Evolutionary conservation across 2,888 invertebrate genomes (phyloP).

Genomic region (Timandra comae): DNA sequence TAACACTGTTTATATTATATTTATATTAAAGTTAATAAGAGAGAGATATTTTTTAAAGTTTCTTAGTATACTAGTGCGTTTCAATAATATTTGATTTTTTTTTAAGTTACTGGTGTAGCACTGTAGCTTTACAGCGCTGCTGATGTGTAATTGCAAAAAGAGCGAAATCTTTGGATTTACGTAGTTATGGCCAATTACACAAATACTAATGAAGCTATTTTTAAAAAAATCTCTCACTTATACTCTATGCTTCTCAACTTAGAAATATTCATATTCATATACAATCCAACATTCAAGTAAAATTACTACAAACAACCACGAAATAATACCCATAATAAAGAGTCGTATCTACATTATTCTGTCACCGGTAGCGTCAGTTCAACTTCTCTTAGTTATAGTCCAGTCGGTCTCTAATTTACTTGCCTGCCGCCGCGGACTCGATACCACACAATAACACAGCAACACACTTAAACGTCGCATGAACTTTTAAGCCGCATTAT

Average conservation of each 20-base stretch:
- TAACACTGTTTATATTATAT: no score
- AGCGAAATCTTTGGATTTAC: no score
- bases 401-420: slow-evolving; percentile 71
- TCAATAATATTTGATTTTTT: no score
- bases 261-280: background rate
- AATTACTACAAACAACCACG: slow-evolving; percentile 5
- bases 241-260: background rate
- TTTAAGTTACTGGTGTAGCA: no score
- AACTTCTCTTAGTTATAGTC: slow-evolving; percentile 66
- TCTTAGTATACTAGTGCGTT: no score
- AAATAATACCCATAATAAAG: background rate
- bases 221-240: no score
- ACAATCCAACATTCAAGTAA: background rate
- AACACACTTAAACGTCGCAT: slow-evolving; percentile 35
- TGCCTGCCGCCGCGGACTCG: slow-evolving; percentile 52
- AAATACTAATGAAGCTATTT: no score
- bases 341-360: slow-evolving; percentile 31
- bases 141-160: no score
- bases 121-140: no score
- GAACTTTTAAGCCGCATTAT: slow-evolving; percentile 23
- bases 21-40: no score
- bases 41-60: no score
- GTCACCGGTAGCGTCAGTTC: slow-evolving; percentile 45
- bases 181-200: no score
- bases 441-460: slow-evolving; percentile 46